Evolutionary conservation across 2,888 invertebrate species (phyloP).

Genomic region (Chymomyza procnemis): DNA sequence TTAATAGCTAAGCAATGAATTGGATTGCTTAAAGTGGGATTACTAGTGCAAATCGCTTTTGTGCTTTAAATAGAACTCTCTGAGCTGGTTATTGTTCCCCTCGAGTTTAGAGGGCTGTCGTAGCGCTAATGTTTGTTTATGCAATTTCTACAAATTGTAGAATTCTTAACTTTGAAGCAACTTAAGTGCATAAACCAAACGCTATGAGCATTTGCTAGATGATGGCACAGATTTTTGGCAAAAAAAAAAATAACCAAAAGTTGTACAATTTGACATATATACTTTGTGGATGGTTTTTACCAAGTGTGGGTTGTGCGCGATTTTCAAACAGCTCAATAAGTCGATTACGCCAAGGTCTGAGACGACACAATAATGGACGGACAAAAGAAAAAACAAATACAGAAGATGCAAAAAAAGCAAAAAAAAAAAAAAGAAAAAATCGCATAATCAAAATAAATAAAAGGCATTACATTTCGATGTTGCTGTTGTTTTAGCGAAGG

Average conservation of each 20-base stretch:
- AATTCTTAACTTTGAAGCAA: constrained; percentile 17
- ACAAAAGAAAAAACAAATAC: constrained; percentile 38
- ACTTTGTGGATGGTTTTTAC: constrained; percentile 7
- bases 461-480: constrained; percentile 13
- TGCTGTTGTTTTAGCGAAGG: constrained; percentile 46
- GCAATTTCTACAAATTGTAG: background rate
- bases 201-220: constrained; percentile 4
- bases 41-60: too few relatives aligned
- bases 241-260: background rate
- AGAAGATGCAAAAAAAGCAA: constrained; percentile 25
- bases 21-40: too few relatives aligned
- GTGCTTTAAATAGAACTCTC: too few relatives aligned
- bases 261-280: background rate
- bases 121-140: background rate
- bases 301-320: constrained; percentile 43
- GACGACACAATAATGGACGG: constrained; percentile 43
- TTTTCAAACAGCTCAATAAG: constrained; percentile 45
- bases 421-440: too few relatives aligned
- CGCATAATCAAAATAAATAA: background rate
- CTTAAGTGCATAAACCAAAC: background rate
- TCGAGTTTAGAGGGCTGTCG: too few relatives aligned
- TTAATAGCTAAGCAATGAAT: background rate
- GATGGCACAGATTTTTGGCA: constrained; percentile 4
- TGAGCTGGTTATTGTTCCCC: too few relatives aligned
- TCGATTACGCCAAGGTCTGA: constrained; percentile 58